Evolutionary conservation across 2,888 invertebrate genomes (phyloP).

Genomic region (Tiliacea citrago): DNA sequence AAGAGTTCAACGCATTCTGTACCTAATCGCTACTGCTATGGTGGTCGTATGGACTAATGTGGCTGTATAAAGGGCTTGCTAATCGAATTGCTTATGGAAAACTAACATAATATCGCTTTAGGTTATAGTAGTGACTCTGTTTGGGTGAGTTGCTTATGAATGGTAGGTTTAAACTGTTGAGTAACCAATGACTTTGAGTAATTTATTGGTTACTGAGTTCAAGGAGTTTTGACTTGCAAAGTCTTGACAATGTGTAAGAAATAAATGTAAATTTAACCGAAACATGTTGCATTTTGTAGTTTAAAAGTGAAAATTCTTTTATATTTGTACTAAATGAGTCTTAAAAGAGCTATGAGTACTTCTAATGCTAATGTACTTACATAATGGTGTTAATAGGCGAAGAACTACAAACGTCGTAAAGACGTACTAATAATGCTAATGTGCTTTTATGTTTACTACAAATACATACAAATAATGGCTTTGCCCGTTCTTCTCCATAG

Average conservation of each 20-base stretch:
- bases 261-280: neutral
- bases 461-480: neutral
- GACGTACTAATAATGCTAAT: constrained; percentile 20
- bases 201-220: neutral
- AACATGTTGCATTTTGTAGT: neutral
- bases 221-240: neutral
- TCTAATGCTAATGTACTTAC: constrained; percentile 2
- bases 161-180: neutral
- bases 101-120: neutral
- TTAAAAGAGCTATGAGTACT: neutral
- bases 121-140: neutral
- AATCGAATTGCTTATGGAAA: constrained; percentile 4
- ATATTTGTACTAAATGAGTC: constrained; percentile 9
- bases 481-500: neutral
- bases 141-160: neutral
- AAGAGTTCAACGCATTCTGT: constrained; percentile 65
- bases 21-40: neutral
- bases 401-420: constrained; percentile 40
- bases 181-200: neutral
- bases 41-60: constrained; percentile 4
- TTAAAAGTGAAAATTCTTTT: constrained; percentile 1
- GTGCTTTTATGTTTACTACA: neutral
- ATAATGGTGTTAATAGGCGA: constrained; percentile 25
- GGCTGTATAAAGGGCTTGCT: neutral
- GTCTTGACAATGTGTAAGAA: neutral